phyloP scores from a whole-genome alignment of 2,113 vertebrate genomes.

The Oncorhynchus gorbuscha region DNA sequence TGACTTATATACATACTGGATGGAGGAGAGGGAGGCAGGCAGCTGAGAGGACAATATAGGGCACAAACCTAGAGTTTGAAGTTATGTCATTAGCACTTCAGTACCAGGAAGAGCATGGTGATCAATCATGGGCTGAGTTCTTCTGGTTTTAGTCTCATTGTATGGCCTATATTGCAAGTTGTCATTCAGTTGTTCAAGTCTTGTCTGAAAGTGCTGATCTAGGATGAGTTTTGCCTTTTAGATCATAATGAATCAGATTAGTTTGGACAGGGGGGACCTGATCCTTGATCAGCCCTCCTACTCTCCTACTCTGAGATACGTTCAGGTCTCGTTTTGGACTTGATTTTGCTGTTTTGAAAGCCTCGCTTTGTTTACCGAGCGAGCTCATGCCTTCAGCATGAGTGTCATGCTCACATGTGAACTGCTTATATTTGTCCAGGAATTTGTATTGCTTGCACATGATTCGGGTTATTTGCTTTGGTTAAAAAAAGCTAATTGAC shows the following conservation, averaged over 20 bases:
- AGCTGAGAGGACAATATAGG: constrained; percentile 31
- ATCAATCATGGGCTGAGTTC: no score
- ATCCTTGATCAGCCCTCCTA: not conserved
- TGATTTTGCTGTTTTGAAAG: constrained; percentile 51
- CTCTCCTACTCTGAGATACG: not conserved
- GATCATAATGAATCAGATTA: no score
- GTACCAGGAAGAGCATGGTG: no score
- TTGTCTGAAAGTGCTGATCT: no score
- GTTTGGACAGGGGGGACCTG: not conserved
- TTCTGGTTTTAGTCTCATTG: no score
- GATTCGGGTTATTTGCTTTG: constrained; percentile 10
- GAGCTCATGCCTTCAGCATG: constrained; percentile 25
- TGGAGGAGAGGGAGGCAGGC: constrained; percentile 12
- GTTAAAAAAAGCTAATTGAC: constrained; percentile 26
- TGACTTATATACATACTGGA: constrained; percentile 29
- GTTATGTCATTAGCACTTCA: not conserved
- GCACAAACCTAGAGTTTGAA: constrained; percentile 41
- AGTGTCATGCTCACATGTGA: constrained; percentile 51
- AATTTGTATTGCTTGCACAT: constrained; percentile 42
- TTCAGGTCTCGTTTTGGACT: not conserved
- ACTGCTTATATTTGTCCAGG: constrained; percentile 38
- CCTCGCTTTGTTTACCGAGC: constrained; percentile 35
- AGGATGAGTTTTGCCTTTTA: no score
- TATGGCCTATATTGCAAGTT: no score
- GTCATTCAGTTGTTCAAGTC: no score